Base-by-base conservation (phyloP, 2,797 vertebrate species). In the Thalassophryne amazonica region DNA sequence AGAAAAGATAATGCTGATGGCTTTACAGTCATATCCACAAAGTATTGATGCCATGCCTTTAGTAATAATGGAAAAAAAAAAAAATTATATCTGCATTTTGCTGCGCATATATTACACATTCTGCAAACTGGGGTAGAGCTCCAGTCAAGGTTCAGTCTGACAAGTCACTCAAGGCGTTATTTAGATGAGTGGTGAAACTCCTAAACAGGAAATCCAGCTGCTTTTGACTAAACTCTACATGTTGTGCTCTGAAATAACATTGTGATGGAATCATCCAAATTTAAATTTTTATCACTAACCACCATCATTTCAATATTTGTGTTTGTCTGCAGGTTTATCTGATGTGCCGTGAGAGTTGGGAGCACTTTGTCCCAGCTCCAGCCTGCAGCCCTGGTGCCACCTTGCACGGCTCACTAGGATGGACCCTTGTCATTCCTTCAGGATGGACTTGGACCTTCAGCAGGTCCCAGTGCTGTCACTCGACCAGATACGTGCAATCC, bases 401-500 rank as follows among this genome's bases (percentile, higher is more conserved):
- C 64, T 60, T 38, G 51, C 43, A 59, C 33, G 76, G 65, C 56
- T 45, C 43, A 9, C 83, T 84, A 87, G 74, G 71, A 94, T 95
- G 94, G 95, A 97, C 70, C 69, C 92, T 42, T 62, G 76, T 43
- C 83, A 64, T 52, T 70, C 86, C 49, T 59, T 89, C 73, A 91
- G 83, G 73, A 91, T 91, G 92, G 94, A 96, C 75, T 60, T 88
- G 80, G 94, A 95, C 76, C 88, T 92, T 50, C 94, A 94, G 79
- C 94, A 92, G 78, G 85, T 84, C 37, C 80, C 78, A n/a, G 93
- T 98, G 42, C 91, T 98, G 65, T 97, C 97, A 49, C 93, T 99
- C 2, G 93, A 97, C 54, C 94, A 98, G 85, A 95, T 99, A 78
- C 93, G 91, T 25, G 88, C 93, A 77, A 95, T 96, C 83, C 91